Evolutionary conservation across 2,888 invertebrate species (phyloP).

Genomic region (Leptinotarsa rubiginosa): DNA sequence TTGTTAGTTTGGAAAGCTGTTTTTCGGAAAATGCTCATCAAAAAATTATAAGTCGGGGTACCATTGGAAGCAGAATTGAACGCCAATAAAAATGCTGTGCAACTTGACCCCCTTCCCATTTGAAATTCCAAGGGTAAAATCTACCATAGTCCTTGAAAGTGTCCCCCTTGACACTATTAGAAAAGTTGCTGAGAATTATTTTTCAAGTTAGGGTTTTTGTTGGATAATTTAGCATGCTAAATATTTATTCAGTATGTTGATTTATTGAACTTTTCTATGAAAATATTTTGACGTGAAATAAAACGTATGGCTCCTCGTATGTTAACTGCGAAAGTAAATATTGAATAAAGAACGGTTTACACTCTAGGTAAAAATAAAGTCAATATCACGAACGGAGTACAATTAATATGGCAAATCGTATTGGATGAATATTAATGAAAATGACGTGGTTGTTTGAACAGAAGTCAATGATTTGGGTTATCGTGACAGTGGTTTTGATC

Average conservation of each 20-base stretch:
- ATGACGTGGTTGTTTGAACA: not conserved
- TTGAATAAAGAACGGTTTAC: not conserved
- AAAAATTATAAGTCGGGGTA: too few species aligned
- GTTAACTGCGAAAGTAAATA: slow-evolving; percentile 9
- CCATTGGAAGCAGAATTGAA: too few species aligned
- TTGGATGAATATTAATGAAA: not conserved
- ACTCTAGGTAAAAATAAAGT: not conserved
- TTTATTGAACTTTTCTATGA: not conserved
- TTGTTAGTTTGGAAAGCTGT: too few species aligned
- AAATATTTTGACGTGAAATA: slow-evolving; percentile 13
- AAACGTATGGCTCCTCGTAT: not conserved
- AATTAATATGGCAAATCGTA: slow-evolving; percentile 5
- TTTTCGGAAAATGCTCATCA: too few species aligned
- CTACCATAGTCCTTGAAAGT: too few species aligned
- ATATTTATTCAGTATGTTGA: slow-evolving; percentile 6
- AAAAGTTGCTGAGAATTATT: not conserved
- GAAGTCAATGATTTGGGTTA: not conserved
- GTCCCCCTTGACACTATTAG: too few species aligned
- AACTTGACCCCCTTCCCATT: too few species aligned
- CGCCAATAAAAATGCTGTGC: too few species aligned
- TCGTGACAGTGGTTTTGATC: not conserved
- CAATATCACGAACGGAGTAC: not conserved
- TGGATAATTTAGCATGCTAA: not conserved
- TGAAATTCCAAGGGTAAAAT: too few species aligned
- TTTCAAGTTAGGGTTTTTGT: not conserved